A percentile compares a stretch with the other conserved stretches of the same genome.
Conservation (phyloP, 2,888 invertebrate genomes). For the Odontomyia ornata region DNA sequence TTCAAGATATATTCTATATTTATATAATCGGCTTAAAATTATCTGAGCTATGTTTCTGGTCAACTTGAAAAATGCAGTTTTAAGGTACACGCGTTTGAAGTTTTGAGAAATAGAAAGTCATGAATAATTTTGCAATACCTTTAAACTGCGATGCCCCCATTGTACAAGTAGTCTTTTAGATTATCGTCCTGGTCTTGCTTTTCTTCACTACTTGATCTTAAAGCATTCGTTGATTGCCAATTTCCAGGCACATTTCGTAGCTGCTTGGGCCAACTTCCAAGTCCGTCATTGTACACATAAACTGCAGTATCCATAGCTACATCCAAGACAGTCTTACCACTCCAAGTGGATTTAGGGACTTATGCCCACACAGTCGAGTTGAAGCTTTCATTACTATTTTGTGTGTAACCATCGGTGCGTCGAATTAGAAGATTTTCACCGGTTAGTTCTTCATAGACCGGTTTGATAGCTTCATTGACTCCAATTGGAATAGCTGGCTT, state of each 20-base stretch:
- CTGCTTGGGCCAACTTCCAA: constrained; percentile 1
- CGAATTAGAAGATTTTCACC: not conserved
- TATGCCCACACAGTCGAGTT: not conserved
- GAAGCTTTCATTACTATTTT: not conserved
- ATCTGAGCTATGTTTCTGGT: too few species aligned
- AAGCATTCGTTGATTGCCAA: constrained; percentile 10
- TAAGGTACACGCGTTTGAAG: not conserved
- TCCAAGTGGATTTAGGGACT: constrained; percentile 23
- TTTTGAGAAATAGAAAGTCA: not conserved
- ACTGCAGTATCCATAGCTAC: constrained; percentile 28
- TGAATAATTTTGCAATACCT: not conserved
- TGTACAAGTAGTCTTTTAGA: not conserved
- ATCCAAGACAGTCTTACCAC: constrained; percentile 39
- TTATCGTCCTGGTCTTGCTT: not conserved
- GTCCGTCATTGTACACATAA: constrained; percentile 45
- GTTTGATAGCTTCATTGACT: not conserved
- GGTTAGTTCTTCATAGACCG: not conserved
- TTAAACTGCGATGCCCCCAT: not conserved
- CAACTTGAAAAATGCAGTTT: too few species aligned
- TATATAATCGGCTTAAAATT: not conserved
- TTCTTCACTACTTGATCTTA: constrained; percentile 19
- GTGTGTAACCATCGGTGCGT: not conserved
- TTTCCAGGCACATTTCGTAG: constrained; percentile 41
- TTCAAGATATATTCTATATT: too few species aligned
- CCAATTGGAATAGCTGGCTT: constrained; percentile 4